phyloP scores from a whole-genome alignment of 2,888 invertebrate genomes.

The Drosophila pseudotakahashii region DNA sequence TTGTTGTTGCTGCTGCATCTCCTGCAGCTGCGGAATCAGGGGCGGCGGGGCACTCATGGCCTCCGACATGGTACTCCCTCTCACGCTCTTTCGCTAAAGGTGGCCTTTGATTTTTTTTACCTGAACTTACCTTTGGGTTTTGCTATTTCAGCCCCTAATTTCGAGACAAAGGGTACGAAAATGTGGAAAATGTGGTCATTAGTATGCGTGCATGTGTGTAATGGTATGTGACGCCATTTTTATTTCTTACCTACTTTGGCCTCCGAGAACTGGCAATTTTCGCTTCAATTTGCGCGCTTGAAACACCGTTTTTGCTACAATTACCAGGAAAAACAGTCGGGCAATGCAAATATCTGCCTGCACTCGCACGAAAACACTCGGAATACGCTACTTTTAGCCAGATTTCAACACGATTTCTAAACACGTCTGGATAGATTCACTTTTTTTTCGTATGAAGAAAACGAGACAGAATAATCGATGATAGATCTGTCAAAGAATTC shows the following conservation, averaged over 20 bases:
- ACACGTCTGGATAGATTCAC: conserved; percentile 15
- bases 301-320: background rate
- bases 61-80: conserved; percentile 71
- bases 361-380: conserved; percentile 12
- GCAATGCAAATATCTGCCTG: background rate
- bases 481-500: background rate
- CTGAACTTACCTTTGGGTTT: conserved; percentile 46
- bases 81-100: conserved; percentile 4
- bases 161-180: conserved; percentile 6
- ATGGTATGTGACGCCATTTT: conserved; percentile 50
- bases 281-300: background rate
- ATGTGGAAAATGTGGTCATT: conserved; percentile 9
- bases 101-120: conserved; percentile 23
- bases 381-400: background rate
- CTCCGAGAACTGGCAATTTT: background rate
- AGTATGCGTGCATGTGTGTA: conserved; percentile 3
- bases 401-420: conserved; percentile 17
- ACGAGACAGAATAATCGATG: conserved; percentile 4
- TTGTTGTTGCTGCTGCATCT: conserved; percentile 79
- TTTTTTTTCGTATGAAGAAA: conserved; percentile 17
- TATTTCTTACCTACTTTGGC: conserved; percentile 38
- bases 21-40: conserved; percentile 82
- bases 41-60: conserved; percentile 76
- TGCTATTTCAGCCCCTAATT: conserved; percentile 20
- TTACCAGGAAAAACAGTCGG: background rate